Percentiles rank a stretch among this genome's conserved stretches.
Evolutionary conservation across 2,888 invertebrate species (phyloP).

Genomic region (Alentia gelatinosa): DNA sequence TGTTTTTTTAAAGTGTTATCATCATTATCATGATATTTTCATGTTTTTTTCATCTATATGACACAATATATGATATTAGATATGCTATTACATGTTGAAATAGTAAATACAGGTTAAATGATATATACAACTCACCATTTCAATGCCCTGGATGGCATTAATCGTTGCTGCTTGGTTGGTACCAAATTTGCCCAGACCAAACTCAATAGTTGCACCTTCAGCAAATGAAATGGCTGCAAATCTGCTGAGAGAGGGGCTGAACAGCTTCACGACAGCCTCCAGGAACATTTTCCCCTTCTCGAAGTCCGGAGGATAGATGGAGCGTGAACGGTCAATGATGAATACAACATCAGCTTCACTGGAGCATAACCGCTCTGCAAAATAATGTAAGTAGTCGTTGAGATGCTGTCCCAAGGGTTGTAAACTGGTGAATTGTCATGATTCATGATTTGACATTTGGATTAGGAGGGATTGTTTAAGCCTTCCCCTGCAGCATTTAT

Average conservation of each 20-base stretch:
- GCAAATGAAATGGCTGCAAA: not conserved
- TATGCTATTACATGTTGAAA: not conserved
- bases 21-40: too few species aligned
- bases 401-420: too few species aligned
- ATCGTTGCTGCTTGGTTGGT: not conserved
- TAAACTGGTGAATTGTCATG: too few species aligned
- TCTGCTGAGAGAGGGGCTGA: not conserved
- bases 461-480: too few species aligned
- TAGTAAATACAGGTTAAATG: too few species aligned
- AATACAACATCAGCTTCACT: conserved; percentile 10
- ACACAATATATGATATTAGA: not conserved
- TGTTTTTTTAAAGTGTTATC: too few species aligned
- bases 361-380: not conserved
- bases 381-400: too few species aligned
- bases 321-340: not conserved
- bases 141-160: not conserved
- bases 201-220: not conserved
- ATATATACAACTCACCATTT: not conserved
- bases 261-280: not conserved
- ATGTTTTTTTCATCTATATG: too few species aligned
- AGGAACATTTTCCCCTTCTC: conserved; percentile 20
- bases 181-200: not conserved
- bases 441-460: too few species aligned
- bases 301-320: conserved; percentile 37
- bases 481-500: too few species aligned